Base-by-base conservation (phyloP, 2,113 vertebrate species). In the Riparia riparia region DNA sequence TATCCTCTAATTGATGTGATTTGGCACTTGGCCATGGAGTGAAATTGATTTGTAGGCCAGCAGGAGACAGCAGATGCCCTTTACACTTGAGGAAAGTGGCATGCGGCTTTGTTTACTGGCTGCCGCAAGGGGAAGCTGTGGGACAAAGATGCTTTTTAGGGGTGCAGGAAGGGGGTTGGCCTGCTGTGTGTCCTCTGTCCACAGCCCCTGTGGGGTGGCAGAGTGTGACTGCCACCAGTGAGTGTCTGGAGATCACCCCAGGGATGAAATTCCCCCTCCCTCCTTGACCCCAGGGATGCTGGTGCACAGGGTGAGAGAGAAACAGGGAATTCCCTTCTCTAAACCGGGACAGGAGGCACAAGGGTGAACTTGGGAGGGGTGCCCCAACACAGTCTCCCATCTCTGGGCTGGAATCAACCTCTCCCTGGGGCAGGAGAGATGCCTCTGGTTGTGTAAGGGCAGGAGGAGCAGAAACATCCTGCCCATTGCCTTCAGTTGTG, bases 41-140 rank as follows among this genome's bases (percentile, higher is more conserved):
- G 73, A 94, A 93, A 95, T 90, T 95, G 96, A 95, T 95, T 92
- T 93, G 93, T 84, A 87, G 96, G 34, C 86, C 96, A 93, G 82
- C 50, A 6, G 94, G 92, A 95, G 71, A 39, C 14, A 2, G 94
- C 94, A 93, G 82, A 72, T 94, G 90, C 90, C 96, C 93, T 91
- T 96, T 94, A 81, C 95, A 74, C 93, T 84, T 26, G 91, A 92
- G 91, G 45, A 34, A 91, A 91, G 81, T 58, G 83, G 69, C 83
- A 50, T 77, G 86, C 68, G 86, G 79, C 53, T 87, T 63, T 91
- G 86, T 82, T 84, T 83, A 42, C 69, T 6, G 57, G 80, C 69
- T 45, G 70, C 86, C 85, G 77, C 57, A 42, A 26, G 86, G 66
- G 64, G 71, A 76, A 56, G 45, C 50, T 45, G 8, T 0, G 17